phyloP scores from a whole-genome alignment of 2,797 vertebrate species.

The Cossypha heuglini region DNA sequence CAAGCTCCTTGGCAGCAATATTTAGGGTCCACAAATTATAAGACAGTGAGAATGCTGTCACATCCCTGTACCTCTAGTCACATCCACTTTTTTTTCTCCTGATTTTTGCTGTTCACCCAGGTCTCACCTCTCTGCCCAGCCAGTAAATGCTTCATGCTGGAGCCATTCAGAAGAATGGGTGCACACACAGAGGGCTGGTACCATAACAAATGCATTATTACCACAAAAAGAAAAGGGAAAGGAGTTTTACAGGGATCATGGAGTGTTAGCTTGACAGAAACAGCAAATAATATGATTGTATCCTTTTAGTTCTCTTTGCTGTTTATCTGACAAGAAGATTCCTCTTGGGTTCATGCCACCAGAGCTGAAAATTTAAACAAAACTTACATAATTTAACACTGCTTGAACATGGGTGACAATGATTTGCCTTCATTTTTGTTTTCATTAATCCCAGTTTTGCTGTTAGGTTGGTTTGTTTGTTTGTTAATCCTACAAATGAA shows the following conservation, averaged over 20 bases:
- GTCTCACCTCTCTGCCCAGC: neutral
- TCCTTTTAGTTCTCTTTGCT: neutral
- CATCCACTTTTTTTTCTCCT: neutral
- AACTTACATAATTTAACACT: neutral
- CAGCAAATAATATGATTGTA: neutral
- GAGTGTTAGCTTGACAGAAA: neutral
- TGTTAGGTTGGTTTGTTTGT: neutral
- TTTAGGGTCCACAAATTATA: neutral
- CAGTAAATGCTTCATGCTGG: neutral
- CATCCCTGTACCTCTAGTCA: neutral
- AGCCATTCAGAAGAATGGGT: neutral
- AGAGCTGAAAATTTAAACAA: neutral
- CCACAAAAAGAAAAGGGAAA: neutral
- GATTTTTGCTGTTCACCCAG: neutral
- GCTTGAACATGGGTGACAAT: neutral
- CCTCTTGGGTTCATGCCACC: neutral
- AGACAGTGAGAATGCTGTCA: neutral
- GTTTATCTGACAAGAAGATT: neutral
- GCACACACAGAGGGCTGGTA: neutral
- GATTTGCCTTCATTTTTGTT: neutral
- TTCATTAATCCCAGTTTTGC: neutral
- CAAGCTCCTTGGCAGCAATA: neutral
- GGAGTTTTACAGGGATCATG: neutral
- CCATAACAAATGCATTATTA: neutral
- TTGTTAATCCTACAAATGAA: slow-evolving; percentile 20